Evolutionary conservation across 2,888 invertebrate species (phyloP).

Genomic region (Orchesella flavescens): DNA sequence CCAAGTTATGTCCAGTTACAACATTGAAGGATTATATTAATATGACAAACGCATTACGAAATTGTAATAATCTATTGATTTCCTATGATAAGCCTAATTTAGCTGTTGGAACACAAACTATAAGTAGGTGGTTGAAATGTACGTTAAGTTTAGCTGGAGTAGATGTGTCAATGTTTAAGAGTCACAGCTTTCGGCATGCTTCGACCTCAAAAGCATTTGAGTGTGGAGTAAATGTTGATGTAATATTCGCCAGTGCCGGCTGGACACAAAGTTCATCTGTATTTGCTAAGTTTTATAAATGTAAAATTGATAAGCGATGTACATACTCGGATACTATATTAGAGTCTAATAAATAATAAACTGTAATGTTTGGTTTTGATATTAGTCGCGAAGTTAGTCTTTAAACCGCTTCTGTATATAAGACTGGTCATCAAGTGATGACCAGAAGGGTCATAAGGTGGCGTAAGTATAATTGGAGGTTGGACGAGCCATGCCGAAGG

Average conservation of each 20-base stretch:
- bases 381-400: too few relatives aligned
- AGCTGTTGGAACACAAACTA: background rate
- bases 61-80: background rate
- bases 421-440: too few relatives aligned
- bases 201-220: background rate
- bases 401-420: too few relatives aligned
- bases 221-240: background rate
- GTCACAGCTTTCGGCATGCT: background rate
- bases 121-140: constrained; percentile 12
- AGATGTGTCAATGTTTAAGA: background rate
- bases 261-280: background rate
- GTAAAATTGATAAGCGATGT: too few relatives aligned
- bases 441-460: too few relatives aligned
- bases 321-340: too few relatives aligned
- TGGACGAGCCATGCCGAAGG: too few relatives aligned
- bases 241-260: background rate
- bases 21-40: constrained; percentile 20
- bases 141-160: constrained; percentile 20
- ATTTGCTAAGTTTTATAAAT: background rate
- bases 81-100: background rate
- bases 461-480: too few relatives aligned
- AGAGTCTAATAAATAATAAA: too few relatives aligned
- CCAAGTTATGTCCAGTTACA: constrained; percentile 26
- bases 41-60: background rate
- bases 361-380: too few relatives aligned